Percentiles rank a stretch among this genome's conserved stretches.
These are phyloP conservation scores for Ectobius pallidus DNA, from an alignment of 2,888 invertebrate genomes.

Conservation along the genomic window DNA sequence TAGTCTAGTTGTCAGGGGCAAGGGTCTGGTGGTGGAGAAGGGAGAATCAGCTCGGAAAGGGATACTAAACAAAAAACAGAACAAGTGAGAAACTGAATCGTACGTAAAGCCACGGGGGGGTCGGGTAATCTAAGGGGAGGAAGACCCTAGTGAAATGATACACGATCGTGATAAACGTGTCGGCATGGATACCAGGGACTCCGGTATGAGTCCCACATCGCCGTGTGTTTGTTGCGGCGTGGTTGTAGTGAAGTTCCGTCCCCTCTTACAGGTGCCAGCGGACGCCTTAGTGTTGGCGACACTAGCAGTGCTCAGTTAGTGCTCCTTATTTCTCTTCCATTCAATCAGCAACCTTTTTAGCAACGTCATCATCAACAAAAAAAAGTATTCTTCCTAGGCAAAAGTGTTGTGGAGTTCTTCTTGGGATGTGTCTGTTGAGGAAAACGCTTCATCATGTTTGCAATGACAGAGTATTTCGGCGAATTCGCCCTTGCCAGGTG, in stretches of 20 bases:
- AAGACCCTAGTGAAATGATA: too few species aligned
- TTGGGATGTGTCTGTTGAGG: neutral
- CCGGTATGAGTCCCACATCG: too few species aligned
- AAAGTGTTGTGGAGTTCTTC: neutral
- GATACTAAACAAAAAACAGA: neutral
- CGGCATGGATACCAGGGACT: too few species aligned
- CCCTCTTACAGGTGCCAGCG: neutral
- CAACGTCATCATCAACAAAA: too few species aligned
- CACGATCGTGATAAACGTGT: too few species aligned
- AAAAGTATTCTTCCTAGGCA: neutral
- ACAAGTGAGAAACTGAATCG: neutral
- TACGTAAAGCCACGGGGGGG: too few species aligned
- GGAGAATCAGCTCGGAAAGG: neutral
- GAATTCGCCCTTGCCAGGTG: slow-evolving; percentile 60
- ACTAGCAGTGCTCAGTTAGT: slow-evolving; percentile 3
- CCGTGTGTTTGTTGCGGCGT: neutral
- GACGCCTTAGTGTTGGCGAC: neutral
- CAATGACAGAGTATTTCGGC: slow-evolving; percentile 61
- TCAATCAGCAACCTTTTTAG: too few species aligned
- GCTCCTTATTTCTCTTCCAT: neutral
- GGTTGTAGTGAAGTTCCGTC: neutral
- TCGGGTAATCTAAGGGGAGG: too few species aligned
- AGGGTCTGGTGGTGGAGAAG: slow-evolving; percentile 19
- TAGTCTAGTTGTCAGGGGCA: slow-evolving; percentile 39
- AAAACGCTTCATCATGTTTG: slow-evolving; percentile 54